Base-by-base conservation (phyloP, 1,140 invertebrate species). In the Coboldia fuscipes region DNA sequence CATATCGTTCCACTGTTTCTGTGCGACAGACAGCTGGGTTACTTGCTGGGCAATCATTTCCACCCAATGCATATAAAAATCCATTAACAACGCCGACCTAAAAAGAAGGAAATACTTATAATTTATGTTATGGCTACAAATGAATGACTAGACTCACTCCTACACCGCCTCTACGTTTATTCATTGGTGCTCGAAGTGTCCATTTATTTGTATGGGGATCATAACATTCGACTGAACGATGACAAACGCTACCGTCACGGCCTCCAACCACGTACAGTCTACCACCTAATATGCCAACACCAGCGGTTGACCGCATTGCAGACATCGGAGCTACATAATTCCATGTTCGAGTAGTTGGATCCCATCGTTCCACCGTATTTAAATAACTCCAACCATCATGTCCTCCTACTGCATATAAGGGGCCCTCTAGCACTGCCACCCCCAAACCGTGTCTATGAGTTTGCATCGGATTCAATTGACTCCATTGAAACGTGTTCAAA, bases 351-450 rank as follows among this genome's bases (percentile, higher is more conserved):
- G 80, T 73, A 31, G 72, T 65, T 3, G 85, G 78, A 60, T 94
- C 85, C 81, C 83, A 93, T 37, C 75, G 56, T 58, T 94, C 88
- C 0, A 90, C 86, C 4, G 84, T 85, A 50, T 85, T 86, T 9
- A 92, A 59, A 54, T 92, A 94, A 45, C 83, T 86, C 86, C 86
- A 93, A 21, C 86, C 79, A 60, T 94, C 89, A 51, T 94, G 86
- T 12, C 88, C 90, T 18, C 88, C 89, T 7, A 94, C 83, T 5
- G 86, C 88, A 61, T 94, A 96, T 29, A 96, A 65, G 1, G 84
- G 83, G 1, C 83, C 81, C 30, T 72, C 75, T 23, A 94, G 58
- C 8, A 89, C 76, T 3, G 81, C 85, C 17, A 94, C 83, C 22
- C 85, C 85, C 39, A 90, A 58, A 7, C 85, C 84, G 57, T 92